Base-by-base conservation (phyloP, 1,140 invertebrate genomes). In the Drosophila mayri region DNA sequence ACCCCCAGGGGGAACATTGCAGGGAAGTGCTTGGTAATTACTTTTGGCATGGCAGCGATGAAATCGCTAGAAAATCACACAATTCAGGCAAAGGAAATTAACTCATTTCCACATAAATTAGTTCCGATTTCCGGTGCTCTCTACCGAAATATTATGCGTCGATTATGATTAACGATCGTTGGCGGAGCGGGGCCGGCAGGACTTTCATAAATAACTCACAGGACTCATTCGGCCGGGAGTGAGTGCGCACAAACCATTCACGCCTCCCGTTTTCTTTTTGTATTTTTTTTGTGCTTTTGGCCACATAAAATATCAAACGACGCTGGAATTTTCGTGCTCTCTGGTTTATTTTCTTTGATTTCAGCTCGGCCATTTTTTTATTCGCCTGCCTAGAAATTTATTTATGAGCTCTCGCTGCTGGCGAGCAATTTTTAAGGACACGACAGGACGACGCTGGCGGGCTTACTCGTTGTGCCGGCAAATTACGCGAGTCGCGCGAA, bases 71-170 rank as follows among this genome's bases (percentile, higher is more conserved):
- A 88, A 88, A 88, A 90, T 88, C 86, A 78, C 76, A 88, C 74
- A 90, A 85, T 90, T 83, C 55, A 81, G 81, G 77, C 87, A 79
- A 85, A 81, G 84, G 85, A 88, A 88, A 88, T 88, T 90, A 88
- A 88, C 85, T 88, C 85, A 88, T 88, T 88, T 88, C 85, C 85
- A 81, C 85, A 85, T 90, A 88, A 88, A 88, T 88, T 88, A 88
- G 81, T 90, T 88, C 78, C 85, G 85, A 81, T 75, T 81, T 79
- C 85, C 70, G 65, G 41, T 63, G 49, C 60, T 44, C 60, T 65
- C 63, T 50, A 68, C 58, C 74, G 71, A 78, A 86, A 81, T 90
- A 90, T 90, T 79, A 90, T 88, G 86, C 86, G 85, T 90, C 85
- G 86, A 88, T 88, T 88, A 88, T 88, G 85, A 88, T 88, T 90